These are phyloP conservation scores for Mormyrus lacerda DNA, from an alignment of 2,113 vertebrate genomes.

Conservation along the genomic window DNA sequence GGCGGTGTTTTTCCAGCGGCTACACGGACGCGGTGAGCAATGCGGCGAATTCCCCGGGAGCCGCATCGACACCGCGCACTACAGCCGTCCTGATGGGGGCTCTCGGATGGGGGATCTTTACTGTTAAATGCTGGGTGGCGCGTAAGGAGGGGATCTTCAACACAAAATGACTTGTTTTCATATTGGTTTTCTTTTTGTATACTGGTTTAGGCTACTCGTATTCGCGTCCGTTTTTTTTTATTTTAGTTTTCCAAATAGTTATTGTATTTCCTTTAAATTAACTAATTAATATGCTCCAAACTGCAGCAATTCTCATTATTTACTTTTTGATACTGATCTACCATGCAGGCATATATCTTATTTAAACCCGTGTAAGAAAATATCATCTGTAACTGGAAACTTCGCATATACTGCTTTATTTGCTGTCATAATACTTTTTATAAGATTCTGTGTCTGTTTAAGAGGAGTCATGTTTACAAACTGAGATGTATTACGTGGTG, in stretches of 20 bases:
- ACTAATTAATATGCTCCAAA: background rate
- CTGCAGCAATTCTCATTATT: background rate
- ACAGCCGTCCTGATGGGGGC: background rate
- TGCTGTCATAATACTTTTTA: background rate
- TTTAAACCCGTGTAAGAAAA: background rate
- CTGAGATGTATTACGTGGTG: background rate
- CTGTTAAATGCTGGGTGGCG: background rate
- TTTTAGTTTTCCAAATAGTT: background rate
- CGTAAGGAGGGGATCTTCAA: background rate
- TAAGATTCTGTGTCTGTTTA: background rate
- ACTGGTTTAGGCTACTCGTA: background rate
- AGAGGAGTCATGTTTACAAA: background rate
- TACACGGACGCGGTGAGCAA: slow-evolving; percentile 19
- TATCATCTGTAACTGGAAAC: background rate
- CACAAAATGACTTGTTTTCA: background rate
- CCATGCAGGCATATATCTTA: background rate
- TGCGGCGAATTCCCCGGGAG: slow-evolving; percentile 33
- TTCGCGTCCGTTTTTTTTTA: background rate
- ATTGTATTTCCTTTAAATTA: background rate
- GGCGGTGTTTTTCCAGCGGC: background rate
- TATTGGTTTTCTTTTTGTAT: background rate
- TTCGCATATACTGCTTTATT: background rate
- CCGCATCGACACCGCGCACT: background rate
- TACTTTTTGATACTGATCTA: background rate
- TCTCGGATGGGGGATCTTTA: background rate